phyloP scores from a whole-genome alignment of 1,140 invertebrate species.

The Antheraea pernyi region DNA sequence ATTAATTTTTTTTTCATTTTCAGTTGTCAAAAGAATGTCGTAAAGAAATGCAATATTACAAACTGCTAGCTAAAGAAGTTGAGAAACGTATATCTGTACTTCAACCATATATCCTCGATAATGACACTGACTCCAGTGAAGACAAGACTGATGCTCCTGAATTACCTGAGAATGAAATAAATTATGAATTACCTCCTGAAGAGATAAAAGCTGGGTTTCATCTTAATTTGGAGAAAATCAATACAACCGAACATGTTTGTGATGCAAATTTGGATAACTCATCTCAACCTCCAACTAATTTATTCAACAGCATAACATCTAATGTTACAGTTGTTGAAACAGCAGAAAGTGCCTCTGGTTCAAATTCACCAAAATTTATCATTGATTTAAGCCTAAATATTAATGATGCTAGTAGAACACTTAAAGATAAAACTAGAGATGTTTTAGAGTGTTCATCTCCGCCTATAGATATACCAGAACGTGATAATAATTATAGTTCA shows the following conservation, averaged over 20 bases:
- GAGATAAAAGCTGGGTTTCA: conserved; percentile 21
- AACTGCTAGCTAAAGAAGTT: conserved; percentile 80
- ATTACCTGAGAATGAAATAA: conserved; percentile 53
- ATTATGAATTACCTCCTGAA: conserved; percentile 35
- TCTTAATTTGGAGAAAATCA: neutral
- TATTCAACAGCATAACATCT: conserved; percentile 19
- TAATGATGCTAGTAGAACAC: conserved; percentile 43
- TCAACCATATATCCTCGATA: conserved; percentile 46
- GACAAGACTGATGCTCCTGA: conserved; percentile 66
- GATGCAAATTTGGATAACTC: conserved; percentile 13
- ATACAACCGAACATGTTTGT: neutral
- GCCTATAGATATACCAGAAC: conserved; percentile 50
- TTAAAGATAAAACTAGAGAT: conserved; percentile 21
- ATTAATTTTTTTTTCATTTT: conserved; percentile 27
- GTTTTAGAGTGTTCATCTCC: conserved; percentile 24
- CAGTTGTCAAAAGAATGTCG: conserved; percentile 81
- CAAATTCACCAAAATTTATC: conserved; percentile 49
- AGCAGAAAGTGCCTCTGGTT: conserved; percentile 19
- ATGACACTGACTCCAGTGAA: conserved; percentile 48
- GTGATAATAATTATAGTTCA: conserved; percentile 39
- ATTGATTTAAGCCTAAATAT: conserved; percentile 58
- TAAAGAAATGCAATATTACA: conserved; percentile 83
- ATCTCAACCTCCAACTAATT: conserved; percentile 13
- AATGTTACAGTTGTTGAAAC: conserved; percentile 20
- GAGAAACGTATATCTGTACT: conserved; percentile 73